These are phyloP conservation scores for Onychomys leucogaster DNA, from an alignment of 2,797 vertebrate species.

Conservation along the genomic window DNA sequence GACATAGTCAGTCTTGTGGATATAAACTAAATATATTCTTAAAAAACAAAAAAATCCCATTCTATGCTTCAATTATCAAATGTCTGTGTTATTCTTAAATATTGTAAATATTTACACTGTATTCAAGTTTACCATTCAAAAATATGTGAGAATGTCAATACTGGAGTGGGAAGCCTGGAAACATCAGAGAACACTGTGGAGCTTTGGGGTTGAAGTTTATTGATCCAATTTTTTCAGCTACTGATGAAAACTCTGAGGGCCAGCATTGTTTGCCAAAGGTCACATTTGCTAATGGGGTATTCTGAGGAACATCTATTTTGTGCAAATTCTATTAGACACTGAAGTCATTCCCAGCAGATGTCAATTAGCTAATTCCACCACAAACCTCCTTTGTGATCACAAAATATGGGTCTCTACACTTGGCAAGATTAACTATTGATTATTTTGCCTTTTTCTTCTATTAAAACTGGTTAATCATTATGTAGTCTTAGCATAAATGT, in stretches of 20 bases:
- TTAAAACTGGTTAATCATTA: slow-evolving; percentile 23
- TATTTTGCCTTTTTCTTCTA: neutral
- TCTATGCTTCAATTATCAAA: neutral
- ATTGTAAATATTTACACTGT: neutral
- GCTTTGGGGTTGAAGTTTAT: slow-evolving; percentile 33
- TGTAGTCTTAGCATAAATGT: slow-evolving; percentile 16
- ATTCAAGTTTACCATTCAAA: slow-evolving; percentile 36
- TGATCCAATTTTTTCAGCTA: slow-evolving; percentile 33
- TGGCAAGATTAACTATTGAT: slow-evolving; percentile 36
- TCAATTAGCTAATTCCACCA: slow-evolving; percentile 31
- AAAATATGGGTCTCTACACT: slow-evolving; percentile 5
- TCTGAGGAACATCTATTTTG: neutral
- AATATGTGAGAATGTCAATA: neutral
- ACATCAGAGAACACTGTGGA: neutral
- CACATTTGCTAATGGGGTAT: slow-evolving; percentile 58
- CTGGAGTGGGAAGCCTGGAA: neutral
- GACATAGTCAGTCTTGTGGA: neutral
- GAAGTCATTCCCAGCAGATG: neutral
- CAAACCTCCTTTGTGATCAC: neutral
- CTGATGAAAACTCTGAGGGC: slow-evolving; percentile 9
- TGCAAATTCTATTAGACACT: neutral
- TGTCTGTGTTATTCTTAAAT: neutral
- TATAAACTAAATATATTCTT: neutral
- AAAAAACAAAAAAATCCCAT: neutral
- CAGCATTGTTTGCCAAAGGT: slow-evolving; percentile 22